Conservation (phyloP, 2,797 vertebrate genomes). For the Cacajao melanocephalus region DNA sequence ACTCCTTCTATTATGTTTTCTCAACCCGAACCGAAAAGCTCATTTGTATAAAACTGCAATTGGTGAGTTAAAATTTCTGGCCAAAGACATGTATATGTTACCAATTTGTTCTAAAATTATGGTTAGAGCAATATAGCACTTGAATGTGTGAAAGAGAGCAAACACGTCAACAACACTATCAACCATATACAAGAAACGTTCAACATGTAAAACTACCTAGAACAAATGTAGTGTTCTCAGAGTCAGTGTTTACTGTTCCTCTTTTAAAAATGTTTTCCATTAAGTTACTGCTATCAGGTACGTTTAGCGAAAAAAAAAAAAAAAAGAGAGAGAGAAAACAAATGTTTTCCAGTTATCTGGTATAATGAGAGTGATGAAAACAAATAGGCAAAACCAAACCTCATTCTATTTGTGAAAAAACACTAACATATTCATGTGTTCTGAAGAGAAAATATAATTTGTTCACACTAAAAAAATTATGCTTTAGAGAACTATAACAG, state of each 20-base stretch:
- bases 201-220: neutral
- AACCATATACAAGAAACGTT: neutral
- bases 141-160: neutral
- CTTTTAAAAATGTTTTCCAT: conserved; percentile 31
- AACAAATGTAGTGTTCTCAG: neutral
- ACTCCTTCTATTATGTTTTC: neutral
- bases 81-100: neutral
- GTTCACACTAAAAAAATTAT: conserved; percentile 30
- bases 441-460: conserved; percentile 28
- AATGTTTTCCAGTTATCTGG: conserved; percentile 19
- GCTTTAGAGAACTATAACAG: conserved; percentile 23
- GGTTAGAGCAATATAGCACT: conserved; percentile 3
- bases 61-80: conserved; percentile 5
- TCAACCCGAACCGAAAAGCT: neutral
- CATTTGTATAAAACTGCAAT: neutral
- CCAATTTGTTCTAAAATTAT: conserved; percentile 18
- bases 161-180: neutral
- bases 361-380: conserved; percentile 3
- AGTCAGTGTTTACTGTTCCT: neutral
- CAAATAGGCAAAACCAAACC: conserved; percentile 16
- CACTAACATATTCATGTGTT: neutral
- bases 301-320: too few relatives aligned
- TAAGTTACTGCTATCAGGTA: too few relatives aligned
- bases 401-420: neutral
- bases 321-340: neutral